Evolutionary conservation across 2,797 vertebrate genomes (phyloP), one percentile per base, ranked within the genome.

Genomic region (Lithobates sylvaticus): DNA sequence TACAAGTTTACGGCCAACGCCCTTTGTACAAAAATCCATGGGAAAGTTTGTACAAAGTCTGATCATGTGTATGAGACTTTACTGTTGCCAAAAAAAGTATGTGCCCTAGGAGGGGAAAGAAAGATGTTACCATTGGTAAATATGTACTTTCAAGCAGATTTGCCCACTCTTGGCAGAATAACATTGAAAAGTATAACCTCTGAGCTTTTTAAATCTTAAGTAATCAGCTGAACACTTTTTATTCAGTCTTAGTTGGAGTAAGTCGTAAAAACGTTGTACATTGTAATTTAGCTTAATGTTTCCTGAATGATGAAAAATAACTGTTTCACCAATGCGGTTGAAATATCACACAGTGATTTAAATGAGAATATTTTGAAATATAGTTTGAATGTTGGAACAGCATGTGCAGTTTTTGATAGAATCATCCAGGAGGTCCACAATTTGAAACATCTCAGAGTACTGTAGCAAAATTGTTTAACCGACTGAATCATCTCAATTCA

Each of bases 381-480:
- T 27, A 12, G n/a, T 67, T 67, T 67, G 65, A 67, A 67, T 26
- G 27, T 12, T 39, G 39, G 39, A 29, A 67, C 65, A 67, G 65
- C 65, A 67, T 67, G 65, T 67, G 10, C n/a, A 67, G 27, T 27
- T 67, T 67, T 26, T 67, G 65, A 67, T 67, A 15, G 65, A 67
- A 67, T 67, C 65, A 27, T 67, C 27, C 65, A 67, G 65, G 65
- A 54, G 73, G 5, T 29, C 16, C 18, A 47, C 39, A 73, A 10
- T 44, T 73, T 73, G 39, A 73, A 21, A 47, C 39, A 73, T 21
- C 71, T 67, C 65, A 26, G 27, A 67, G 65, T 67, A 29, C 18
- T 69, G 39, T 0, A 69, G 39, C 36, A 18, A 70, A 80, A 65
- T 42, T 54, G 67, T 80, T 80, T 68, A 78, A 78, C 34, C 58